Base-by-base conservation (phyloP, 1,140 invertebrate genomes). In the Nymphalis io region DNA sequence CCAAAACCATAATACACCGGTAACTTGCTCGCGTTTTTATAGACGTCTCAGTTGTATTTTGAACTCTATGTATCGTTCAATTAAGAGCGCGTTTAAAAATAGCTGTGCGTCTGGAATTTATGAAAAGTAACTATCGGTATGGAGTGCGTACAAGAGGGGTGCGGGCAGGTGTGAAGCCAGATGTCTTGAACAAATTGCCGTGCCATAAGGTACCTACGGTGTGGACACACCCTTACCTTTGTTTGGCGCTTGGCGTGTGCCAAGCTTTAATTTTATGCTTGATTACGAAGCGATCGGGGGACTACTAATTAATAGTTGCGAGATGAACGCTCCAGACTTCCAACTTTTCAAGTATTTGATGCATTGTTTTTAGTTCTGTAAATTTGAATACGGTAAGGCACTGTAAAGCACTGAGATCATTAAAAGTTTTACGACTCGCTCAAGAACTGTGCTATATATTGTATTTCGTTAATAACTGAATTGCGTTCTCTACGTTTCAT, bases 251-350 rank as follows among this genome's bases (percentile, higher is more conserved):
- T 84, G 87, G 84, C 87, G 89, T 90, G 88, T 91, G 89, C 89
- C 89, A 87, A 87, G 84, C 80, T 89, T 91, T 91, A 91, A 91
- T 91, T 91, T 91, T 91, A 91, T 90, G 89, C 87, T 89, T 91
- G 89, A 91, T 91, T 91, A 91, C 83, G 77, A 78, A 74, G 77
- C 75, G 84, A 81, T 84, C 76, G 80, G 81, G 80, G 85, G 77
- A 78, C 79, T 81, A 84, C 87, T 90, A 90, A 89, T 90, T 87
- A 89, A 90, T 86, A 81, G 81, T 84, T 87, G 81, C 79, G 80
- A 88, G 87, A 85, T 85, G 80, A 80, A 85, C 78, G 77, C 72
- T 76, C 70, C 78, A 75, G 82, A 79, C 72, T 77, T 74, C 74
- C 64, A 73, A 79, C 61, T 77, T 79, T 68, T 81, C 62, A 75